Conservation (phyloP, 2,797 vertebrate species). For the Sebastes alutus region DNA sequence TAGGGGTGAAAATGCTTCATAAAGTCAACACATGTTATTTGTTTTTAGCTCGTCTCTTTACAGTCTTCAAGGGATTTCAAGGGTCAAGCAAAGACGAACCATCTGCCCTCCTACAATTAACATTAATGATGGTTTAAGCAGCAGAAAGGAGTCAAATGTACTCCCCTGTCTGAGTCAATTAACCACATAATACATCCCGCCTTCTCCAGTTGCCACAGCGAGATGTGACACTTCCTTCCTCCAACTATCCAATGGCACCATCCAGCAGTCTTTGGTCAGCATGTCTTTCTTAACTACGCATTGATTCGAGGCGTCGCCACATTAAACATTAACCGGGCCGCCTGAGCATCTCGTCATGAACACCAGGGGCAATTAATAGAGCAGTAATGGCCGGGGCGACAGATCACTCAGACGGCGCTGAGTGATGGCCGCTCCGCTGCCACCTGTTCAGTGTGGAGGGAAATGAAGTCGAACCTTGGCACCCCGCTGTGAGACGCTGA, state of each 20-base stretch:
- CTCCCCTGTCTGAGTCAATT: conserved; percentile 77
- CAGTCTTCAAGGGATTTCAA: conserved; percentile 33
- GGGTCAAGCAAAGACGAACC: conserved; percentile 40
- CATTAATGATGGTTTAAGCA: conserved; percentile 73
- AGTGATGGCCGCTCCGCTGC: conserved; percentile 65
- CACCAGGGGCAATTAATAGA: conserved; percentile 77
- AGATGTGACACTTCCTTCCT: conserved; percentile 71
- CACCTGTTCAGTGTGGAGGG: conserved; percentile 74
- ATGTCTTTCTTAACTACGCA: conserved; percentile 72
- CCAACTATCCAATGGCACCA: not conserved
- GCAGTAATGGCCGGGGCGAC: conserved; percentile 61
- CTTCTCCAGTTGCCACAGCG: conserved; percentile 46
- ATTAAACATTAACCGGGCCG: conserved; percentile 78
- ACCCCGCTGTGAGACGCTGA: conserved; percentile 76
- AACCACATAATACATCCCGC: conserved; percentile 64
- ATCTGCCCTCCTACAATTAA: conserved; percentile 47
- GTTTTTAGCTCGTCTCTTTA: conserved; percentile 32
- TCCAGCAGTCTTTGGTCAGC: conserved; percentile 50
- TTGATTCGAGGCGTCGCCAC: conserved; percentile 74
- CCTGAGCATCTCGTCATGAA: conserved; percentile 60
- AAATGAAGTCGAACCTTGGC: conserved; percentile 69
- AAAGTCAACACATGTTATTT: conserved; percentile 11
- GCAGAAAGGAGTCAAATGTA: conserved; percentile 62
- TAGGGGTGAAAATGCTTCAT: too few species aligned
- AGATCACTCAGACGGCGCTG: conserved; percentile 62